Base-by-base conservation (phyloP, 2,888 invertebrate species). In the Dasysyrphus albostriatus region DNA sequence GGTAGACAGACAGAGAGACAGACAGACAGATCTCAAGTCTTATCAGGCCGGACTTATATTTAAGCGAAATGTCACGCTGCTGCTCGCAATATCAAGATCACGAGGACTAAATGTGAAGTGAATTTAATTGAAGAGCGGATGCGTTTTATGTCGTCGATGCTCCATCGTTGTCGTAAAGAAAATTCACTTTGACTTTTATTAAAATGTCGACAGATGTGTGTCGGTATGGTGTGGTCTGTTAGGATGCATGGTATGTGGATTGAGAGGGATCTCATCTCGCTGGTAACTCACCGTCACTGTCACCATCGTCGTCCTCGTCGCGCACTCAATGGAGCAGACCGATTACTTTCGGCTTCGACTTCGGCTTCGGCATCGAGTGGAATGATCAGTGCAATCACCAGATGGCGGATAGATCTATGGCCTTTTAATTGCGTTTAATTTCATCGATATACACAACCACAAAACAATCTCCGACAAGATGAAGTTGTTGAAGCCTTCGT, bases 101-200 rank as follows among this genome's bases (percentile, higher is more conserved):
- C 83, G 65, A 65, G 54, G 58, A 79, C 87, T 76, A 83, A 87
- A 87, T 87, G 83, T 49, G 83, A 87, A 83, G 87, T 87, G 83
- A 87, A 65, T 87, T 87, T 87, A 87, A 87, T 87, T 87, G 87
- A 87, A 87, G 87, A 87, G 87, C 87, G 87, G 87, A 87, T 87
- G 87, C 87, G 83, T 87, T 87, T 87, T 83, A 87, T 83, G 87
- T 87, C 87, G 75, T 83, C 83, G 79, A 72, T 83, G 87, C 87
- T 75, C 65, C 87, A 73, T 83, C 79, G 83, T 87, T 83, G 87
- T 83, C 83, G 83, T 79, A 75, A 87, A 72, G 87, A 72, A 72
- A 78, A 87, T 83, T 79, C 83, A 83, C 87, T 83, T 83, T 87
- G 87, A 87, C 87, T 87, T 87, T 87, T 87, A 87, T 87, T 83